Evolutionary conservation across 1,140 invertebrate genomes (phyloP).

Genomic region (Saccostrea glomerata): DNA sequence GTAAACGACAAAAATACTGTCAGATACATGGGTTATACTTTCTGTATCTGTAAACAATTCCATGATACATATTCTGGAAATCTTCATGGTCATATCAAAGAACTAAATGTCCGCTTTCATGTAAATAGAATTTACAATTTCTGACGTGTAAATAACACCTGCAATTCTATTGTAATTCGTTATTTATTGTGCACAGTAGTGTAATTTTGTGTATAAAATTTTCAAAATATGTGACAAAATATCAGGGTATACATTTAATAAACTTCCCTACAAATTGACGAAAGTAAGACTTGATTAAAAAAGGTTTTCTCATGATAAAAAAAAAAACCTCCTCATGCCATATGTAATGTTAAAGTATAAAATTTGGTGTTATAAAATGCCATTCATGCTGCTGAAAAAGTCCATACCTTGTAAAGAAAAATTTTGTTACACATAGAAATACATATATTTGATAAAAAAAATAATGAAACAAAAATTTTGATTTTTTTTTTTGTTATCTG

Average conservation of each 20-base stretch:
- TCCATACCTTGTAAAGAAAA: background rate
- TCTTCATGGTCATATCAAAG: background rate
- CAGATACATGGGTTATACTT: background rate
- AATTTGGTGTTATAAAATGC: background rate
- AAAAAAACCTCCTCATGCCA: background rate
- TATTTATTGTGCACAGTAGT: background rate
- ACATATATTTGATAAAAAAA: background rate
- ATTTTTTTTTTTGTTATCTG: background rate
- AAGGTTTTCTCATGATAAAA: no score
- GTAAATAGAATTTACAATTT: background rate
- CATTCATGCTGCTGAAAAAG: background rate
- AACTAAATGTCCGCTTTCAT: background rate
- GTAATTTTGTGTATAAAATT: background rate
- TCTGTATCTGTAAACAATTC: background rate
- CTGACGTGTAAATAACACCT: background rate
- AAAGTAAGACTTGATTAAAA: no score
- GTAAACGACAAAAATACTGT: conserved; percentile 10
- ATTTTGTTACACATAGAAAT: background rate
- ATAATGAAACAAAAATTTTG: background rate
- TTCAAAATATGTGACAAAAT: background rate
- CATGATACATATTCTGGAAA: background rate
- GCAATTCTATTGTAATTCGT: background rate
- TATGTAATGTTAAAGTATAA: background rate
- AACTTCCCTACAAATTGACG: background rate
- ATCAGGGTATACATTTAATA: background rate